Percentiles rank a stretch among this genome's conserved stretches.
phyloP scores from a whole-genome alignment of 1,140 invertebrate genomes.

The Forficula auricularia region DNA sequence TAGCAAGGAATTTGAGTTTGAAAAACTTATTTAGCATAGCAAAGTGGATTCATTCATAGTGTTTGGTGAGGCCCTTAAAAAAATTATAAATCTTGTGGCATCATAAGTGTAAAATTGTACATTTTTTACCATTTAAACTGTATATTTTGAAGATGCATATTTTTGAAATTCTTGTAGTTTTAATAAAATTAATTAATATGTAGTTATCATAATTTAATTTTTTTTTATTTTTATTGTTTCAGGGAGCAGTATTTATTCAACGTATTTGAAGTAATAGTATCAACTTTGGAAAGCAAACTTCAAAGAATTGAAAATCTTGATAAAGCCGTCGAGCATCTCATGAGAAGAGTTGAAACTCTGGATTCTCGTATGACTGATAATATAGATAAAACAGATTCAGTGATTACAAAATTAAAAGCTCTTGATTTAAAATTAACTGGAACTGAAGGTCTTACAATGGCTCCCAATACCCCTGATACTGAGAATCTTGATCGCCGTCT shows the following conservation, averaged over 20 bases:
- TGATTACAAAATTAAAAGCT: slow-evolving; percentile 51
- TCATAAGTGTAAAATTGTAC: no score
- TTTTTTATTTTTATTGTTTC: slow-evolving; percentile 29
- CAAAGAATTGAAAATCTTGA: slow-evolving; percentile 72
- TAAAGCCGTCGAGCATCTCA: slow-evolving; percentile 65
- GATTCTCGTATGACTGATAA: slow-evolving; percentile 64
- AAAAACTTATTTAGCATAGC: no score
- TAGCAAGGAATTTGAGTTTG: no score
- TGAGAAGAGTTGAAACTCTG: slow-evolving; percentile 59
- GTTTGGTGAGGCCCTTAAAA: no score
- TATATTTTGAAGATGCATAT: no score
- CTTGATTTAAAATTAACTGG: slow-evolving; percentile 45
- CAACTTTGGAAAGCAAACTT: slow-evolving; percentile 67
- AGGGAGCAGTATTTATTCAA: slow-evolving; percentile 77
- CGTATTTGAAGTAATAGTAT: slow-evolving; percentile 73
- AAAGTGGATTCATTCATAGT: no score
- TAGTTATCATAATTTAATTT: slow-evolving; percentile 1
- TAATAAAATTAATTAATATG: no score
- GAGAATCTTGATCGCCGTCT: slow-evolving; percentile 38
- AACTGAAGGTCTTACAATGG: no score
- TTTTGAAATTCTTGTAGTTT: no score
- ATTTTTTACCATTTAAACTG: no score
- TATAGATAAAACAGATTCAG: slow-evolving; percentile 63
- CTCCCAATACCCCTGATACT: no score
- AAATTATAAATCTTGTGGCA: no score